A percentile compares a stretch with the other conserved stretches of the same genome.
Conservation (phyloP, 2,888 invertebrate species). For the Troilus luridus region DNA sequence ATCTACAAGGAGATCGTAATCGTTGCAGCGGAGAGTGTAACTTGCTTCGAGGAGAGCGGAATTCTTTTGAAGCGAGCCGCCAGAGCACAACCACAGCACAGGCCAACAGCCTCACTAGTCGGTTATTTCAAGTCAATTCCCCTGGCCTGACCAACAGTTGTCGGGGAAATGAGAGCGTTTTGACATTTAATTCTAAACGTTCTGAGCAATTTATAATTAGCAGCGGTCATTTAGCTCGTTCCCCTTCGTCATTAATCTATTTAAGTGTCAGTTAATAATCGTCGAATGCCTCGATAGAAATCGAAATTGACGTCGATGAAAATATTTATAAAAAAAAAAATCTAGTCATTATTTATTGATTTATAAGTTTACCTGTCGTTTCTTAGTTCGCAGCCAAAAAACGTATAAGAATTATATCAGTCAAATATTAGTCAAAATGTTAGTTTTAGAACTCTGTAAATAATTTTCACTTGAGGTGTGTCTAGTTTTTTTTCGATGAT, state of each 20-base stretch:
- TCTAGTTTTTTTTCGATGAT: no score
- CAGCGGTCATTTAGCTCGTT: neutral
- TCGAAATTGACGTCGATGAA: neutral
- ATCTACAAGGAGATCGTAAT: neutral
- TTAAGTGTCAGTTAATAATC: neutral
- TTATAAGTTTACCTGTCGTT: neutral
- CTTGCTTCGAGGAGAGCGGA: neutral
- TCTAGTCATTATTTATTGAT: no score
- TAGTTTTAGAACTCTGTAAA: no score
- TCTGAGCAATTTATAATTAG: conserved; percentile 2
- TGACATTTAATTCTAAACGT: conserved; percentile 4
- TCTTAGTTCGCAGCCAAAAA: neutral
- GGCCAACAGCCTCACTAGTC: neutral
- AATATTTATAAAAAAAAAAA: neutral
- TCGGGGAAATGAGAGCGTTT: neutral
- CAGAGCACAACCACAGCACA: neutral
- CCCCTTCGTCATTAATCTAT: neutral
- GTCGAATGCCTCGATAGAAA: neutral
- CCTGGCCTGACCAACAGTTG: neutral
- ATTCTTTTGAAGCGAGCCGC: neutral
- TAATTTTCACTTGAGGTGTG: no score
- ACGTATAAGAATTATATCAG: no score
- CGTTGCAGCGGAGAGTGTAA: neutral
- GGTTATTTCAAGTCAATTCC: neutral
- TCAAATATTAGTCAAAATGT: no score